These are phyloP conservation scores for Formica exsecta DNA, from an alignment of 1,140 invertebrate species.

Conservation along the genomic window DNA sequence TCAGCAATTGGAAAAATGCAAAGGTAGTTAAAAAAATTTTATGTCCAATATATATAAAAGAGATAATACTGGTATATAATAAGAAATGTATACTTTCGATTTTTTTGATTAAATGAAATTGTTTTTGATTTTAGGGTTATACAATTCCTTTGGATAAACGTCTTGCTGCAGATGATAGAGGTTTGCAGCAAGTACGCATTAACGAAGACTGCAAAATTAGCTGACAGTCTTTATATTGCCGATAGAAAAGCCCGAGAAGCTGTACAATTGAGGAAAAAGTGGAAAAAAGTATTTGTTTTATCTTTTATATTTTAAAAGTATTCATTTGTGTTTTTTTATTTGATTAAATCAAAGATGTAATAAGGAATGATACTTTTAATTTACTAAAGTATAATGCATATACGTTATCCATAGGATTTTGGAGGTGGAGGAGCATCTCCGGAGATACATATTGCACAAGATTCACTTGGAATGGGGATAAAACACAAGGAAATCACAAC, in stretches of 20 bases:
- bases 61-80: not conserved
- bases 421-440: too few species aligned
- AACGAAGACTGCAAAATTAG: slow-evolving; percentile 99
- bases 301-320: too few species aligned
- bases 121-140: slow-evolving; percentile 90
- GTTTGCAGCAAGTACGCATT: slow-evolving; percentile 98
- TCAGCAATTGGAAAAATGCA: slow-evolving; percentile 99
- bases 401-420: too few species aligned
- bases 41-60: not conserved
- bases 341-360: too few species aligned
- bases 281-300: too few species aligned
- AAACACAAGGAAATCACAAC: too few species aligned
- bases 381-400: too few species aligned
- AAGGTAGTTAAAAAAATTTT: slow-evolving; percentile 88
- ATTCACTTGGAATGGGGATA: too few species aligned
- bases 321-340: too few species aligned
- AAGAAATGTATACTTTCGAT: not conserved
- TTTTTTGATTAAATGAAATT: not conserved
- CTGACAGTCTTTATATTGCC: slow-evolving; percentile 99
- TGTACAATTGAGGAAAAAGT: slow-evolving; percentile 98
- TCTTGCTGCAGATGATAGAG: slow-evolving; percentile 98
- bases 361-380: too few species aligned
- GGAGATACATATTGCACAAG: too few species aligned
- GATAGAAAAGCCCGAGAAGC: slow-evolving; percentile 99
- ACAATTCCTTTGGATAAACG: slow-evolving; percentile 99